A percentile compares a stretch with the other conserved stretches of the same genome.
Conservation (phyloP, 2,113 vertebrate genomes). For the Hippocampus guttulatus region DNA sequence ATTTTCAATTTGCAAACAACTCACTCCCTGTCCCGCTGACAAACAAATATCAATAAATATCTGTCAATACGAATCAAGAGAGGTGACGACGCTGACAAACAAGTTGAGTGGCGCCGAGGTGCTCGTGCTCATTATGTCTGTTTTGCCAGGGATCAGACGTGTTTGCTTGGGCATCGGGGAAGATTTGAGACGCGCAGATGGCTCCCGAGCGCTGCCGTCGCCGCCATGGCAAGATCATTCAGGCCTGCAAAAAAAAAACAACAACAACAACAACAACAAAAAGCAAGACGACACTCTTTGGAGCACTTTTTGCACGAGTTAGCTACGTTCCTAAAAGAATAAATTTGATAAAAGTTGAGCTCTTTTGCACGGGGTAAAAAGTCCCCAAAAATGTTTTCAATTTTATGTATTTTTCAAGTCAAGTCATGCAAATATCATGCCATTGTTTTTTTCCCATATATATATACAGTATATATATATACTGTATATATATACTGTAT, state of each 20-base stretch:
- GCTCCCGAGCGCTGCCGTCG: background rate
- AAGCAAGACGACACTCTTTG: background rate
- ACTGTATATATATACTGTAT: too few species aligned
- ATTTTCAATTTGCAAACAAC: background rate
- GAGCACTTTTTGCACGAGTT: too few species aligned
- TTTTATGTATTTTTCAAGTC: too few species aligned
- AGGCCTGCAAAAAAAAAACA: too few species aligned
- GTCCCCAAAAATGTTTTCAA: too few species aligned
- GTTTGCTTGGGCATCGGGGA: background rate
- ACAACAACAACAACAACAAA: too few species aligned
- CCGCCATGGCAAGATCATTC: background rate
- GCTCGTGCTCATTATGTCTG: background rate
- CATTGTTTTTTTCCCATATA: too few species aligned
- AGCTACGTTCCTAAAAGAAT: background rate
- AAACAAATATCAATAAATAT: conserved; percentile 3
- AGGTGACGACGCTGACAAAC: background rate
- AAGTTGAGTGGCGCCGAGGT: background rate
- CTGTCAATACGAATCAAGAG: background rate
- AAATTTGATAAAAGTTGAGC: background rate
- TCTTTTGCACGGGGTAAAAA: too few species aligned
- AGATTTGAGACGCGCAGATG: background rate
- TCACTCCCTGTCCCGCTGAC: background rate
- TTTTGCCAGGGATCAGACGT: background rate
- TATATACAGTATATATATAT: too few species aligned
- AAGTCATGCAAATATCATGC: too few species aligned